Base-by-base conservation (phyloP, 2,797 vertebrate species). In the Cephalopachus bancanus region DNA sequence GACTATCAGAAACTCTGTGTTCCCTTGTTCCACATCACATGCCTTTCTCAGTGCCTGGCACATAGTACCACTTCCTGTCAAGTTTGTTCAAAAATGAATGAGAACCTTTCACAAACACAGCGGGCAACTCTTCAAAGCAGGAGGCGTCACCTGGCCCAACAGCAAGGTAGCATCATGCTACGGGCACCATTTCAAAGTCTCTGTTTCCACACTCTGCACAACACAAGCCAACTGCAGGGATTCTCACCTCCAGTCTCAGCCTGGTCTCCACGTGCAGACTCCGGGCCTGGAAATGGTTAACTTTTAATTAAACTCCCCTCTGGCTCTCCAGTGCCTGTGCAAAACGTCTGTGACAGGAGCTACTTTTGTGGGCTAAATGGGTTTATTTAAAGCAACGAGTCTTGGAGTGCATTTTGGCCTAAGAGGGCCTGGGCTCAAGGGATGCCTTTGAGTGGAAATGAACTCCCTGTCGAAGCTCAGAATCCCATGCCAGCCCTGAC, bases 301-400 rank as follows among this genome's bases (percentile, higher is more conserved):
- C 91, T 96, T 98, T 98, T 98, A 97, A 98, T 97, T 97, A 97
- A 97, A 71, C 55, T 55, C 60, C 95, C 93, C 89, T 98, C 97
- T 83, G 96, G 44, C 93, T 78, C 53, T 60, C 33, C 76, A 6
- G 10, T 92, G 98, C 97, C 80, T 44, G 10, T 57, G 89, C 1
- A 64, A 97, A 98, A 98, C 22, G 20, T 96, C 19, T 91, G 93
- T 83, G 95, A 96, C 62, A 91, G 97, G 98, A 97, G 92, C 20
- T 7, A 14, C 96, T 28, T 96, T 97, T 93, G 90, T 80, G 96
- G 91, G 83, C 53, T 84, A 94, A 97, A 92, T 22, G 95, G 7
- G 0, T 98, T 98, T 69, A 24, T 98, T 98, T 95, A 91, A 97
- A 98, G 67, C 96, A 97, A 98, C 60, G 62, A 95, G 83, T 95